Evolutionary conservation across 2,888 invertebrate genomes (phyloP).

Genomic region (Apamea sordens): DNA sequence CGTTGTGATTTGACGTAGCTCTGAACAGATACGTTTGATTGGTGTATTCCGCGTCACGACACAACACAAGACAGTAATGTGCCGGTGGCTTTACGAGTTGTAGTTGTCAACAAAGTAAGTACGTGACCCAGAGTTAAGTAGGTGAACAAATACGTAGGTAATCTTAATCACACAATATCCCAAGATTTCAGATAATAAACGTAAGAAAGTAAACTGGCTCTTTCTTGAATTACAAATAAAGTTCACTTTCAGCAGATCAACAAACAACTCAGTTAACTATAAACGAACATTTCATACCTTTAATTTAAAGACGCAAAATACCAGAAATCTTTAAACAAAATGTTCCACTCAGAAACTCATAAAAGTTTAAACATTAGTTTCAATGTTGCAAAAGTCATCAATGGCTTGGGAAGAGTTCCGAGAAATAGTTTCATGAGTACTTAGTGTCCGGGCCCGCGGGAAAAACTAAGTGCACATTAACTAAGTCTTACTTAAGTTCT

Average conservation of each 20-base stretch:
- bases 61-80: no score
- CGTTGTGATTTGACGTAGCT: no score
- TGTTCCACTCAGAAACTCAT: constrained; percentile 16
- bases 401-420: constrained; percentile 31
- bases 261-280: constrained; percentile 1
- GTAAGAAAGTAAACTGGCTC: not conserved
- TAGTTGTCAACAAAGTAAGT: no score
- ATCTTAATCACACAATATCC: not conserved
- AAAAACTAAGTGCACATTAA: constrained; percentile 58
- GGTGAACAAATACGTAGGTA: no score
- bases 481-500: constrained; percentile 45
- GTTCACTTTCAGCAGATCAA: not conserved
- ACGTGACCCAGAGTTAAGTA: not conserved
- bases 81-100: no score
- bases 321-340: constrained; percentile 49
- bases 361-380: constrained; percentile 42
- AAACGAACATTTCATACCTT: constrained; percentile 10
- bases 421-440: constrained; percentile 50
- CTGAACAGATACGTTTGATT: no score
- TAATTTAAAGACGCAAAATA: constrained; percentile 24
- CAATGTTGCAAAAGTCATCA: constrained; percentile 51
- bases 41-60: no score
- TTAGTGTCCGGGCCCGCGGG: constrained; percentile 26
- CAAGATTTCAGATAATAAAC: not conserved
- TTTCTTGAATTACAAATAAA: not conserved